These are phyloP conservation scores for Pluvialis apricaria DNA, from an alignment of 2,113 vertebrate genomes.

Conservation along the genomic window DNA sequence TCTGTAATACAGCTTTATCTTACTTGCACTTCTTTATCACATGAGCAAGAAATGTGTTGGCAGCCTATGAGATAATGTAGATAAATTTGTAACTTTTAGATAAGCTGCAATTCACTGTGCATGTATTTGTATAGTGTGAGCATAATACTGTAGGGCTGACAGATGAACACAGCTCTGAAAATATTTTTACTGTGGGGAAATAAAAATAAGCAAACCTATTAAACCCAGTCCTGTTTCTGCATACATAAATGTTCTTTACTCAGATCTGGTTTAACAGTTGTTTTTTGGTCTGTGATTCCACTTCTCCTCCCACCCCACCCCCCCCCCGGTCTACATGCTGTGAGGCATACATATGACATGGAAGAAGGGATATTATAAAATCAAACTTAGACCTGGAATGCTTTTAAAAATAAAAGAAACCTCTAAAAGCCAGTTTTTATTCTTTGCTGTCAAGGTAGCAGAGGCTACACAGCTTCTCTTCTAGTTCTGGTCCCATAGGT, in stretches of 20 bases:
- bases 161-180: background rate
- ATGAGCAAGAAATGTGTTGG: background rate
- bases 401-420: background rate
- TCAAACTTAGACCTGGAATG: background rate
- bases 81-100: background rate
- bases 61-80: background rate
- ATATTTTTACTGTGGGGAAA: background rate
- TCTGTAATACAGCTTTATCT: background rate
- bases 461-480: background rate
- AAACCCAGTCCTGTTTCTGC: background rate
- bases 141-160: background rate
- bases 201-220: background rate
- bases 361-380: background rate
- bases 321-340: background rate
- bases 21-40: background rate
- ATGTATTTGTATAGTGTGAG: background rate
- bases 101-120: background rate
- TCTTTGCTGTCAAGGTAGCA: background rate
- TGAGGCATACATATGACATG: background rate
- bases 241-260: background rate
- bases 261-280: background rate
- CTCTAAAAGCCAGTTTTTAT: background rate
- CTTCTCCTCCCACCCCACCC: no score
- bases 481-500: background rate
- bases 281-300: background rate